Percentiles rank a stretch among this genome's conserved stretches.
Evolutionary conservation across 1,140 invertebrate species (phyloP).

Genomic region (Ganaspis sp.): DNA sequence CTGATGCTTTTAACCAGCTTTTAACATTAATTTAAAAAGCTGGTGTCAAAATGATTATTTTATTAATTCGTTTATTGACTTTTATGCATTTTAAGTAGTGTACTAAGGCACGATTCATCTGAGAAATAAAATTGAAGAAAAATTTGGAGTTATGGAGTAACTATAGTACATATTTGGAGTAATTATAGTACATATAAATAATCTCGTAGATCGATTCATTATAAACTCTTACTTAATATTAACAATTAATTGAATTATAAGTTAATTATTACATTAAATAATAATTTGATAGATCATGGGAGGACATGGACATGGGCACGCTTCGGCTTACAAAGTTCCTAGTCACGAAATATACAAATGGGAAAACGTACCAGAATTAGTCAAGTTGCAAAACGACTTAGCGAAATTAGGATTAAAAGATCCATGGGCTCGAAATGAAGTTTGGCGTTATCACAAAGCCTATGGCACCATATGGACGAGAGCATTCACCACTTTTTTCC

Average conservation of each 20-base stretch:
- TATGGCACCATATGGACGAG: constrained; percentile 71
- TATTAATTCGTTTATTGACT: too few species aligned
- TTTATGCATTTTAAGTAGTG: too few species aligned
- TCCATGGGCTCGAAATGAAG: constrained; percentile 91
- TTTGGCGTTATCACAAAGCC: constrained; percentile 82
- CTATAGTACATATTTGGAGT: too few species aligned
- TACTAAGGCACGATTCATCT: too few species aligned
- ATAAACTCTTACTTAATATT: too few species aligned
- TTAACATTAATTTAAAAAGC: too few species aligned
- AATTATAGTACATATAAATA: too few species aligned
- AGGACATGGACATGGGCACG: constrained; percentile 11
- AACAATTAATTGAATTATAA: not conserved
- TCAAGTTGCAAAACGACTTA: constrained; percentile 79
- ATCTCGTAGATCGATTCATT: too few species aligned
- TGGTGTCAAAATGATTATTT: too few species aligned
- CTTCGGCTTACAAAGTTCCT: constrained; percentile 76
- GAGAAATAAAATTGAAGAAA: too few species aligned
- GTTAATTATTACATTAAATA: not conserved
- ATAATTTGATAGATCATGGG: constrained; percentile 12
- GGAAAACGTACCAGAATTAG: constrained; percentile 81
- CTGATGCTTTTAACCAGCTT: too few species aligned
- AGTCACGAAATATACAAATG: constrained; percentile 84
- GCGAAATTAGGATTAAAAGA: constrained; percentile 85
- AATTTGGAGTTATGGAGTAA: too few species aligned
- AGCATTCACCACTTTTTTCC: constrained; percentile 70